Conservation (phyloP, 2,797 vertebrate species). For the Argya squamiceps region DNA sequence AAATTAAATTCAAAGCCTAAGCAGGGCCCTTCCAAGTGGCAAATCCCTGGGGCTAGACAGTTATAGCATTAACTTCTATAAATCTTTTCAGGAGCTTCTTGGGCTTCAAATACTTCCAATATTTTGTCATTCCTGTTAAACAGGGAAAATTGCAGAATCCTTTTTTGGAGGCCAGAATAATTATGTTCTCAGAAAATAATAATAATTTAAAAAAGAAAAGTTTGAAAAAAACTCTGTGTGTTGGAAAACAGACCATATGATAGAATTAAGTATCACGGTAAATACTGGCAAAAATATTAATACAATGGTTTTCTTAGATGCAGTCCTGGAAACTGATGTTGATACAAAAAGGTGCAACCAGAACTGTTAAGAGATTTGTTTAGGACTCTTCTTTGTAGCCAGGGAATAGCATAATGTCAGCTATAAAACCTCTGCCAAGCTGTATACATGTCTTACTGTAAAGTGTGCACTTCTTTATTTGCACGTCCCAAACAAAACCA, state of each 20-base stretch:
- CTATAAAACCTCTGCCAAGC: not conserved
- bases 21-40: conserved; percentile 38
- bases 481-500: not conserved
- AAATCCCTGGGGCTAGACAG: conserved; percentile 17
- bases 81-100: conserved; percentile 61
- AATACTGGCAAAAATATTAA: not conserved
- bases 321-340: not conserved
- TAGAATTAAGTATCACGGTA: not conserved
- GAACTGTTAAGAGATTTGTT: not conserved
- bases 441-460: not conserved
- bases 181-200: not conserved
- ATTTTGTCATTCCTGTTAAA: conserved; percentile 18
- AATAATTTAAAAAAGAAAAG: not conserved
- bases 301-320: not conserved
- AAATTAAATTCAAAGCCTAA: conserved; percentile 34
- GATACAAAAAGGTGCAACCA: not conserved
- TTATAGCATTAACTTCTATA: conserved; percentile 44
- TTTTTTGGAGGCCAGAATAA: not conserved
- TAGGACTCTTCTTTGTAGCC: not conserved
- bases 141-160: not conserved
- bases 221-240: not conserved
- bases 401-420: not conserved
- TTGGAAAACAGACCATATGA: not conserved
- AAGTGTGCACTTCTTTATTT: not conserved
- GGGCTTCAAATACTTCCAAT: conserved; percentile 42